Percentiles rank a stretch among this genome's conserved stretches.
Evolutionary conservation across 2,113 vertebrate genomes (phyloP).

Genomic region (Felis chaus): DNA sequence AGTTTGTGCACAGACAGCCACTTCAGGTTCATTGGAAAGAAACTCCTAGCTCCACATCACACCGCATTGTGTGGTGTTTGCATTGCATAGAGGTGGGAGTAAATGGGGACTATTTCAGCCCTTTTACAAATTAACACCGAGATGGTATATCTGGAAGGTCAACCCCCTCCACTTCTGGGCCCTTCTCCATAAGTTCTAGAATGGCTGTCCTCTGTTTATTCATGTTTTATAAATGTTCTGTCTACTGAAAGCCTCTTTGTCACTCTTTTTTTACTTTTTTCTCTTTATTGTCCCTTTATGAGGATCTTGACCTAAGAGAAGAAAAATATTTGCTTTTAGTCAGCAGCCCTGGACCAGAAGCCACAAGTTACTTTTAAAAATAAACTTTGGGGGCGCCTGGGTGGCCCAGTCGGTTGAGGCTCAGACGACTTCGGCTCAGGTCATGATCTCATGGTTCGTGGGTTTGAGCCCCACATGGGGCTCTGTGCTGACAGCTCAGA

Average conservation of each 20-base stretch:
- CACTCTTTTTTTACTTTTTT: neutral
- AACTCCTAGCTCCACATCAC: no score
- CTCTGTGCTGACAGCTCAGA: no score
- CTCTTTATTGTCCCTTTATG: neutral
- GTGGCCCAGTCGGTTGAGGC: no score
- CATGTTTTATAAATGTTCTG: neutral
- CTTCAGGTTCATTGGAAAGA: neutral
- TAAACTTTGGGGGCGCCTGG: neutral
- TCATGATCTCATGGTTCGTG: no score
- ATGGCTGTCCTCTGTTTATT: neutral
- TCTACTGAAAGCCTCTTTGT: neutral
- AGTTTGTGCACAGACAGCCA: neutral
- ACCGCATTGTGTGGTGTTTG: neutral
- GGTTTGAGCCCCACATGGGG: no score
- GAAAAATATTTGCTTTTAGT: neutral
- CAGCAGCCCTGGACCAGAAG: neutral
- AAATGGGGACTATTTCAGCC: neutral
- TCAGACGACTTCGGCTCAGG: no score
- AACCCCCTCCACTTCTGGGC: neutral
- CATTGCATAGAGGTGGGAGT: accelerated
- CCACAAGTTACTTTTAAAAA: neutral
- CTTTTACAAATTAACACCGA: neutral
- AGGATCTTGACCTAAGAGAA: neutral
- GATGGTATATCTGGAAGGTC: neutral
- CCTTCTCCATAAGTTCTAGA: neutral